phyloP scores from a whole-genome alignment of 2,797 vertebrate species.

The Dendrocincla fuliginosa region DNA sequence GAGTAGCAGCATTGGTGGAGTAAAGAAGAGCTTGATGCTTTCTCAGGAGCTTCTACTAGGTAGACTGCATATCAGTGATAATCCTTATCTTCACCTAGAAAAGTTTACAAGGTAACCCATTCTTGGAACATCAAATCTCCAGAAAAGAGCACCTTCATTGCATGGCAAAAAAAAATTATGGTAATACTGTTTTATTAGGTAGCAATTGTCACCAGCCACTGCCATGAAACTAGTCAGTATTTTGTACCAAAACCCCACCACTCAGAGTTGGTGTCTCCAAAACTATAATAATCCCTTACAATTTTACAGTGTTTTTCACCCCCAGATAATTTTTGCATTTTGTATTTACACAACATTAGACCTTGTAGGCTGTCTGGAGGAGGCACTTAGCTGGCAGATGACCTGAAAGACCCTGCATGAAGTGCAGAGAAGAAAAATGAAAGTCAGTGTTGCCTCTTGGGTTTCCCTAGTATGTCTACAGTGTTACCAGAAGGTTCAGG shows the following conservation, averaged over 20 bases:
- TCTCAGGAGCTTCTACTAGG: background rate
- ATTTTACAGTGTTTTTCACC: background rate
- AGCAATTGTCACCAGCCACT: background rate
- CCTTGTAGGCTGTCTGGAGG: background rate
- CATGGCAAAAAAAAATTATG: background rate
- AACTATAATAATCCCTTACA: background rate
- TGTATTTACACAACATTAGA: background rate
- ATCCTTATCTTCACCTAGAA: background rate
- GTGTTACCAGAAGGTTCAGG: slow-evolving; percentile 22
- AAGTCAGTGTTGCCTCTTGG: background rate
- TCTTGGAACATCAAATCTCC: background rate
- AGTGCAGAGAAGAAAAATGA: background rate
- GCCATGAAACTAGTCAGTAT: background rate
- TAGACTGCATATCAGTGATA: background rate
- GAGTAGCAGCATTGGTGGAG: background rate
- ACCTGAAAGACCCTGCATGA: background rate
- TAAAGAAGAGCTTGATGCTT: background rate
- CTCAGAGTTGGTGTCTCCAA: background rate
- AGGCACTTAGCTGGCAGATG: slow-evolving; percentile 3
- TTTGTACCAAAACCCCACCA: background rate
- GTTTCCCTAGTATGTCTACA: background rate
- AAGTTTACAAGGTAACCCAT: background rate
- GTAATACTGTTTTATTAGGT: background rate
- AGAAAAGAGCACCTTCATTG: background rate
- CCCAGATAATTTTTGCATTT: background rate